A percentile compares a stretch with the other conserved stretches of the same genome.
phyloP scores from a whole-genome alignment of 2,888 invertebrate species.

The Schizotus pectinicornis region DNA sequence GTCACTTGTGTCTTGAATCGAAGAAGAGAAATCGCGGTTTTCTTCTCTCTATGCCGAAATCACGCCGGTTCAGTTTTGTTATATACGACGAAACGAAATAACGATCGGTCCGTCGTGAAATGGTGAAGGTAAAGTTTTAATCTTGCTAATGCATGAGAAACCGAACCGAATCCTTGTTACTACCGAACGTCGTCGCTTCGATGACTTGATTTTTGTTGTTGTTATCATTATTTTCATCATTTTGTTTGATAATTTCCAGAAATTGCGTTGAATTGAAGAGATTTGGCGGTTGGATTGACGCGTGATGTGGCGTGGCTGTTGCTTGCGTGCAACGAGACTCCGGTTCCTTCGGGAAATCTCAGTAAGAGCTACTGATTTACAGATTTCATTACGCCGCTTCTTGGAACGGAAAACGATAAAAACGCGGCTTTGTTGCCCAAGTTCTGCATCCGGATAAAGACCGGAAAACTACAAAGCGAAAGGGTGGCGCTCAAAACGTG shows the following conservation, averaged over 20 bases:
- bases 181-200: neutral
- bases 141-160: conserved; percentile 33
- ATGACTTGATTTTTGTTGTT: neutral
- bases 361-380: conserved; percentile 34
- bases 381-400: conserved; percentile 30
- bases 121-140: conserved; percentile 34
- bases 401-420: conserved; percentile 8
- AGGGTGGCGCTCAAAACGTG: too few relatives aligned
- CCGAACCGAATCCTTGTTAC: neutral
- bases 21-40: too few relatives aligned
- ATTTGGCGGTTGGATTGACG: conserved; percentile 17
- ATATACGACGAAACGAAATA: conserved; percentile 14
- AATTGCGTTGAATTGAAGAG: conserved; percentile 13
- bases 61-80: neutral
- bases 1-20: too few relatives aligned
- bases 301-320: conserved; percentile 27
- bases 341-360: conserved; percentile 33
- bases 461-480: too few relatives aligned
- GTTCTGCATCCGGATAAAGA: too few relatives aligned
- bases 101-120: conserved; percentile 15
- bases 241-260: conserved; percentile 4
- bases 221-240: neutral
- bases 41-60: too few relatives aligned
- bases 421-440: conserved; percentile 2
- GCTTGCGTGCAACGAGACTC: conserved; percentile 22